Base-by-base conservation (phyloP, 2,113 vertebrate species). In the Melospiza georgiana region DNA sequence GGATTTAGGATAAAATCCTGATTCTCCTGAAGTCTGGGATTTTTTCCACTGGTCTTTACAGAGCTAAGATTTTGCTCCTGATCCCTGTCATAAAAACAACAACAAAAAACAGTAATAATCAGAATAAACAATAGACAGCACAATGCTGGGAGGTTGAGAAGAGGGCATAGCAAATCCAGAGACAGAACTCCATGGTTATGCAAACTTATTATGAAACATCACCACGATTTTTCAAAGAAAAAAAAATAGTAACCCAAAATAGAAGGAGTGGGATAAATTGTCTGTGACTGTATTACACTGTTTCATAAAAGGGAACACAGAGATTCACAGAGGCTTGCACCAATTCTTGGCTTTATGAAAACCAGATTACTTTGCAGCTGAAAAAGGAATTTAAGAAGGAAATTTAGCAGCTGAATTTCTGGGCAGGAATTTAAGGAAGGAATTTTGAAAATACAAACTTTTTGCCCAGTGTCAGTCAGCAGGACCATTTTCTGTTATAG, bases 171-270 rank as follows among this genome's bases (percentile, higher is more conserved):
- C 51, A 90, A 94, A 94, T 35, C 67, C 87, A 74, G 78, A 84
- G 46, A 58, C 46, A 71, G 58, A 84, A 63, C 52, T 67, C 52
- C 43, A 55, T 52, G 72, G 78, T 86, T 96, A 93, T 67, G 85
- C 84, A 97, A 92, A 81, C 61, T 44, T 74, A 48, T 83, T 93
- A 83, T 10, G 84, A 95, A 96, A 93, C 67, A 83, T 54, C 12
- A 57, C 30, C 58, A 62, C 11, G 67, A 12, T 63, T 93, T 95
- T 94, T 85, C 61, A 76, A 88, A 95, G 87, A 39, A 80, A 83
- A 94, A 66, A 89, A 66, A 48, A 90, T 67, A 88, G 80, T 22
- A 39, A 80, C 33, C 33, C 46, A 92, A 96, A 93, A 88, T 33
- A 95, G 79, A 63, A 89, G 67, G 58, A 80, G 44, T 20, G 39